These are phyloP conservation scores for Lasiurus cinereus DNA, from an alignment of 2,113 vertebrate genomes.

Conservation along the genomic window DNA sequence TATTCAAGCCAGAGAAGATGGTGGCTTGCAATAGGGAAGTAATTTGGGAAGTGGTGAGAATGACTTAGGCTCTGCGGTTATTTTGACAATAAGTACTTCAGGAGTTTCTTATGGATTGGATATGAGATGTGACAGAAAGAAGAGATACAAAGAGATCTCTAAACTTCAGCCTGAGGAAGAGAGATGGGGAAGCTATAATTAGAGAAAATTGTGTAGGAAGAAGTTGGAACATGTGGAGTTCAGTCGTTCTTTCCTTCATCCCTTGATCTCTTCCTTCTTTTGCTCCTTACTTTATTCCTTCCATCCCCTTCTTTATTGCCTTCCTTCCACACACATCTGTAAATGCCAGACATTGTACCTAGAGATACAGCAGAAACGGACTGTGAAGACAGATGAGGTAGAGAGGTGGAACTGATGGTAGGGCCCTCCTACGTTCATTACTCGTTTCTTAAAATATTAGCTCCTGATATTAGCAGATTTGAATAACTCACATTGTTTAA, in stretches of 20 bases:
- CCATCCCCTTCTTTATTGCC: background rate
- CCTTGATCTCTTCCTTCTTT: background rate
- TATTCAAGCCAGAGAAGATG: background rate
- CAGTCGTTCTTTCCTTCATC: too few relatives aligned
- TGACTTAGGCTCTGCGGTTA: background rate
- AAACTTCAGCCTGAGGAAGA: slow-evolving; percentile 6
- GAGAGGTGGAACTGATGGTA: background rate
- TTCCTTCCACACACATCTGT: background rate
- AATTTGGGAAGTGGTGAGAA: background rate
- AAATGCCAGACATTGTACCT: background rate
- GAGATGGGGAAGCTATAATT: background rate
- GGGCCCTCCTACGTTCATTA: background rate
- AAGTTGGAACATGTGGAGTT: background rate
- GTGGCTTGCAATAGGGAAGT: background rate
- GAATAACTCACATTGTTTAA: slow-evolving; percentile 18
- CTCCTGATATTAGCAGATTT: background rate
- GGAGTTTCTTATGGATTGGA: background rate
- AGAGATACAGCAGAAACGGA: background rate
- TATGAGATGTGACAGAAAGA: background rate
- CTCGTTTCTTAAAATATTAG: background rate
- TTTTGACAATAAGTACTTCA: background rate
- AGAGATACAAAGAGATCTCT: background rate
- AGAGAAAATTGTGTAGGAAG: background rate
- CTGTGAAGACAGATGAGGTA: background rate
- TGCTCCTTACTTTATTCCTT: background rate